phyloP scores from a whole-genome alignment of 2,888 invertebrate species.

The Neoaliturus tenellus region DNA sequence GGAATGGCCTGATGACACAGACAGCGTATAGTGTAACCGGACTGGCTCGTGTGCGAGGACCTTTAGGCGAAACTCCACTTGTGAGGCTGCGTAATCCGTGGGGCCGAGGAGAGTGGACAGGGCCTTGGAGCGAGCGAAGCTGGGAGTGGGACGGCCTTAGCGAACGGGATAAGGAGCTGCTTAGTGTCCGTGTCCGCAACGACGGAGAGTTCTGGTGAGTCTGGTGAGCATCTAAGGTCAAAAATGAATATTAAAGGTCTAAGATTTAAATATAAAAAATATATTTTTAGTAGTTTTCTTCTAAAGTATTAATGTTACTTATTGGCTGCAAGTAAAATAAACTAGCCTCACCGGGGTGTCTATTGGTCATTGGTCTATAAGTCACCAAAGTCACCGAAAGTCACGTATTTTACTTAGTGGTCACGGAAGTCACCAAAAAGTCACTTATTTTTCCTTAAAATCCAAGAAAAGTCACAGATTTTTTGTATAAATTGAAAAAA shows the following conservation, averaged over 20 bases:
- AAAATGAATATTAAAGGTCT: neutral
- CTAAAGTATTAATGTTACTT: too few relatives aligned
- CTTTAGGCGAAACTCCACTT: constrained; percentile 77
- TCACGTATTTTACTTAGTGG: too few relatives aligned
- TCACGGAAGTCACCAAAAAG: too few relatives aligned
- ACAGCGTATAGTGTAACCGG: constrained; percentile 84
- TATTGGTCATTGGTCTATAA: too few relatives aligned
- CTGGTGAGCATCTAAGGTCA: constrained; percentile 48
- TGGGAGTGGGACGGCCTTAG: constrained; percentile 83
- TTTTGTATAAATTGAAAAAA: too few relatives aligned
- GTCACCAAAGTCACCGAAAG: too few relatives aligned
- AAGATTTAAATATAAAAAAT: neutral
- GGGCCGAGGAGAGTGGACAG: constrained; percentile 82
- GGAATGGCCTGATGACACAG: constrained; percentile 80
- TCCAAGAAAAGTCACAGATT: too few relatives aligned
- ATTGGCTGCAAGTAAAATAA: too few relatives aligned
- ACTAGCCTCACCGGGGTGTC: too few relatives aligned
- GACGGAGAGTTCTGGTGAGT: constrained; percentile 83
- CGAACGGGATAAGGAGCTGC: constrained; percentile 78
- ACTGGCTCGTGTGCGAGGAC: constrained; percentile 80
- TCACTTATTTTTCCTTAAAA: too few relatives aligned
- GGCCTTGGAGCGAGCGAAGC: constrained; percentile 82
- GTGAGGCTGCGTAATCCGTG: constrained; percentile 81
- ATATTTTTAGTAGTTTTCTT: neutral
- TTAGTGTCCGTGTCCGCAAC: constrained; percentile 78